A percentile compares a stretch with the other conserved stretches of the same genome.
Conservation (phyloP, 2,113 vertebrate genomes). For the Petroica traversi region DNA sequence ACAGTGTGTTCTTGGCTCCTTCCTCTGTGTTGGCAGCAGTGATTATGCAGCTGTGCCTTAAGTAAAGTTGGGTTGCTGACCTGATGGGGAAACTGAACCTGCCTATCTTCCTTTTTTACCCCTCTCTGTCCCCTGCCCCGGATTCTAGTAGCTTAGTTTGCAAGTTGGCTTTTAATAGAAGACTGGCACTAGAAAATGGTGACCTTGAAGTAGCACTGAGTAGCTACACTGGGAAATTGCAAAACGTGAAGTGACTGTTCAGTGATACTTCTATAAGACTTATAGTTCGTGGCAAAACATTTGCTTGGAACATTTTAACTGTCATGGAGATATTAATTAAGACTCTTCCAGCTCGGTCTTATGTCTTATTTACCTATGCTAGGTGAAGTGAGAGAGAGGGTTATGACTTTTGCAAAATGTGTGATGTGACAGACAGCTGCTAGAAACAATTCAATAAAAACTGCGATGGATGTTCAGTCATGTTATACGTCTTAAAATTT, state of each 20-base stretch:
- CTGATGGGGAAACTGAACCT: background rate
- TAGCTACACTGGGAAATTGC: background rate
- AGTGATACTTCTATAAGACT: background rate
- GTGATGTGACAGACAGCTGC: background rate
- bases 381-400: background rate
- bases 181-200: background rate
- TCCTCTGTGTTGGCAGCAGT: background rate
- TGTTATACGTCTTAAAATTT: background rate
- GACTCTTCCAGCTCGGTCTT: background rate
- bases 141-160: background rate
- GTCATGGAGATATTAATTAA: background rate
- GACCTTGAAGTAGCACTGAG: background rate
- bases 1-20: background rate
- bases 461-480: background rate
- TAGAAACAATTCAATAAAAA: background rate
- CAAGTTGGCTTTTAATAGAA: background rate
- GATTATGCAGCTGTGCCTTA: background rate
- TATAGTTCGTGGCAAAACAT: background rate
- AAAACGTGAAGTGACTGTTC: background rate
- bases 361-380: background rate
- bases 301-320: background rate
- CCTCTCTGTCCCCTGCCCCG: accelerated
- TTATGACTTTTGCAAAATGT: background rate
- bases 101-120: background rate
- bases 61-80: background rate